A percentile compares a stretch with the other conserved stretches of the same genome.
Evolutionary conservation across 1,140 invertebrate species (phyloP).

Genomic region (Venturia canescens): DNA sequence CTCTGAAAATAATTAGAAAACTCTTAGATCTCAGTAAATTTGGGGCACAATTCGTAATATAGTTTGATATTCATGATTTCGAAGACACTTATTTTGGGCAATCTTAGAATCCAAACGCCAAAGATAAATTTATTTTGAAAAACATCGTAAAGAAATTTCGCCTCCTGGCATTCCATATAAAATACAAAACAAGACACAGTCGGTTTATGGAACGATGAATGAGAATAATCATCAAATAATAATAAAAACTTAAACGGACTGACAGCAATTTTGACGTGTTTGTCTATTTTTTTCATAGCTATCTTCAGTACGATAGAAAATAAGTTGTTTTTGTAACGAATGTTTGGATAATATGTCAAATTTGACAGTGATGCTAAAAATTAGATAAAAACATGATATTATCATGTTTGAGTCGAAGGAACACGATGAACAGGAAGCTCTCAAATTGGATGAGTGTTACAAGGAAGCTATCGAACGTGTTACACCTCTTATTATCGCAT

Average conservation of each 20-base stretch:
- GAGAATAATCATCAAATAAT: too few species aligned
- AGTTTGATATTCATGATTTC: constrained; percentile 12
- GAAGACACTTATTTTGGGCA: constrained; percentile 21
- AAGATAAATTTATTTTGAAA: background rate
- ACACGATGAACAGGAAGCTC: constrained; percentile 59
- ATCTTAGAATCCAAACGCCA: constrained; percentile 16
- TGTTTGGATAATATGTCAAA: constrained; percentile 24
- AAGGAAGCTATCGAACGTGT: constrained; percentile 65
- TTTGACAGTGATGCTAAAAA: constrained; percentile 1
- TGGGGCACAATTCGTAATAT: constrained; percentile 8
- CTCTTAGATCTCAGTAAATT: background rate
- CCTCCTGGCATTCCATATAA: background rate
- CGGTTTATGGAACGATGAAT: background rate
- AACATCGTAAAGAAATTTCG: background rate
- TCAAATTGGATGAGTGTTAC: constrained; percentile 69
- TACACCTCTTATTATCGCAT: constrained; percentile 63
- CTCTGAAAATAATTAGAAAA: constrained; percentile 45
- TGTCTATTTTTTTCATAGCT: background rate
- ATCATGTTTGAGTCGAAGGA: constrained; percentile 55
- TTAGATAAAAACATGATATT: constrained; percentile 32
- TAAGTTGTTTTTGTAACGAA: background rate
- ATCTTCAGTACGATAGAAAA: constrained; percentile 18
- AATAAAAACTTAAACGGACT: background rate
- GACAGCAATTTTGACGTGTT: background rate
- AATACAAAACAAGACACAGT: background rate